Conservation (phyloP, 1,140 invertebrate genomes). For the Drosophila pandora region DNA sequence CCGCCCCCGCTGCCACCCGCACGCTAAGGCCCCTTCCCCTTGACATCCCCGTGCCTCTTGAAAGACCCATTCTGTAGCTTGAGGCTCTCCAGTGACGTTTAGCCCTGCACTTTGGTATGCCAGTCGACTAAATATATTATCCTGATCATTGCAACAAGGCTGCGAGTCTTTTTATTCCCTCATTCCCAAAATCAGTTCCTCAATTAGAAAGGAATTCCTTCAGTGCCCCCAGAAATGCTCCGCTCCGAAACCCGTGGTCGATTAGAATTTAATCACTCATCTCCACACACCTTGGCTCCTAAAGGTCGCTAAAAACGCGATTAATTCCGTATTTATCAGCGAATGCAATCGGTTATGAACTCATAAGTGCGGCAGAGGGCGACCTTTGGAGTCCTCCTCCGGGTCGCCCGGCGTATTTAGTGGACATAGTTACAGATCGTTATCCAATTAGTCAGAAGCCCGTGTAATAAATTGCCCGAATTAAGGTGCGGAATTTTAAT, state of each 20-base stretch:
- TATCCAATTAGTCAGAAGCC: slow-evolving; percentile 82
- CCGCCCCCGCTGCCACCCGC: background rate
- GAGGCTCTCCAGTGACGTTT: background rate
- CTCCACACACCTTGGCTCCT: slow-evolving; percentile 37
- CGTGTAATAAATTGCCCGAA: slow-evolving; percentile 80
- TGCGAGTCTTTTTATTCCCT: background rate
- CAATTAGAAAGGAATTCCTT: background rate
- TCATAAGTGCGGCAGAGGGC: slow-evolving; percentile 43
- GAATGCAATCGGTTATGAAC: slow-evolving; percentile 70
- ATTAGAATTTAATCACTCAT: slow-evolving; percentile 27
- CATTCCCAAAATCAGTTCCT: background rate
- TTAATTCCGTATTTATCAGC: slow-evolving; percentile 68
- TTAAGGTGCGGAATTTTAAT: slow-evolving; percentile 84
- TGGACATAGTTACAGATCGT: slow-evolving; percentile 75
- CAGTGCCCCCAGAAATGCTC: no score
- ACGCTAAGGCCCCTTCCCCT: no score
- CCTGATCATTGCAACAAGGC: background rate
- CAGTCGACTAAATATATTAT: background rate
- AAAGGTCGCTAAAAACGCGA: slow-evolving; percentile 51
- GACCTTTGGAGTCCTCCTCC: background rate
- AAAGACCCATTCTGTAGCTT: background rate
- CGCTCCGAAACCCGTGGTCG: no score
- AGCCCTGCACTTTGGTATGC: slow-evolving; percentile 1
- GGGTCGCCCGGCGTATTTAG: slow-evolving; percentile 9
- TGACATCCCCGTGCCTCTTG: background rate